phyloP scores from a whole-genome alignment of 2,797 vertebrate genomes.

The Odontamblyopus rebecca region DNA sequence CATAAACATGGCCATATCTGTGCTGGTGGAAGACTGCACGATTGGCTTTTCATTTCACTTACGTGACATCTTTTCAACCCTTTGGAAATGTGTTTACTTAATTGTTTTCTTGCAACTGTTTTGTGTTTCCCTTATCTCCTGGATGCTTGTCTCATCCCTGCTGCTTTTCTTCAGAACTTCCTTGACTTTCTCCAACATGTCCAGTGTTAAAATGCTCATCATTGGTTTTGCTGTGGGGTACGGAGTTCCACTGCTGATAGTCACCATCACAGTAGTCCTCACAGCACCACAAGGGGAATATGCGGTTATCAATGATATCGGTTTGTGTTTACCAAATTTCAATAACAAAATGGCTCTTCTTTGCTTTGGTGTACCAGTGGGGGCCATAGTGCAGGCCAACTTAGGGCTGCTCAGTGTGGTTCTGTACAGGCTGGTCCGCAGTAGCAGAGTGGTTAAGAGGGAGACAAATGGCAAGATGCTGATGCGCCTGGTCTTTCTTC shows the following conservation, averaged over 20 bases:
- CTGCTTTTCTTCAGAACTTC: conserved; percentile 4
- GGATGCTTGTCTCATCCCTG: conserved; percentile 1
- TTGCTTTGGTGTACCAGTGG: neutral
- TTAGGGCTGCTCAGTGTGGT: neutral
- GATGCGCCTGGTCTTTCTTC: neutral
- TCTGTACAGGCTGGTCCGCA: neutral
- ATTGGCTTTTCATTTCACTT: no score
- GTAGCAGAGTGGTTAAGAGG: no score
- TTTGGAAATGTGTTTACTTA: neutral
- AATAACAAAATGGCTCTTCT: no score
- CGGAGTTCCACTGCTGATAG: neutral
- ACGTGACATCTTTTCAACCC: no score
- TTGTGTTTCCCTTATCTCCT: neutral
- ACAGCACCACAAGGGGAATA: neutral
- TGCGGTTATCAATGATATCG: no score
- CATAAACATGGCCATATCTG: neutral
- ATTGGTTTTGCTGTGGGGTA: conserved; percentile 3
- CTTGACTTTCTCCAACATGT: neutral
- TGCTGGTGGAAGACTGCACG: neutral
- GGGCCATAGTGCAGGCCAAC: neutral
- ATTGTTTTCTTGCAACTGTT: neutral
- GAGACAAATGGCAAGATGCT: neutral
- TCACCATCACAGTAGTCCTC: neutral
- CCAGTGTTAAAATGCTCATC: neutral
- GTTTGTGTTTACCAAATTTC: no score